Evolutionary conservation across 2,888 invertebrate species (phyloP).

Genomic region (Drosophila tripunctata): DNA sequence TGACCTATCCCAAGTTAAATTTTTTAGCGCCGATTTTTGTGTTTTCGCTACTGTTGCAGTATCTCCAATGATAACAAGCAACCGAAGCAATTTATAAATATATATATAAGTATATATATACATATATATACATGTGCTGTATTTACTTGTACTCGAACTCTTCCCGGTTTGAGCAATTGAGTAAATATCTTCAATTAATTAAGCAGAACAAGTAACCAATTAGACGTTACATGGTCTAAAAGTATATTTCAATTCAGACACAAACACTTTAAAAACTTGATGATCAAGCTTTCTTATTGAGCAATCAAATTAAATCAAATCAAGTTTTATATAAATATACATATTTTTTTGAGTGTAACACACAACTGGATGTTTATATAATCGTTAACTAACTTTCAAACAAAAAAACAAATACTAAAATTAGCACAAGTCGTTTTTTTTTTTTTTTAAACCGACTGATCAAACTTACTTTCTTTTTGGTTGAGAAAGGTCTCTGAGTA

Average conservation of each 20-base stretch:
- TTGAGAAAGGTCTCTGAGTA: constrained; percentile 68
- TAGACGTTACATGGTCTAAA: neutral
- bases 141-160: constrained; percentile 13
- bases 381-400: constrained; percentile 40
- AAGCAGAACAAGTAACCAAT: constrained; percentile 15
- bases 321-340: constrained; percentile 25
- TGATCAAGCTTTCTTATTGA: constrained; percentile 4
- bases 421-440: constrained; percentile 23
- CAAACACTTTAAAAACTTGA: neutral
- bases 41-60: constrained; percentile 28
- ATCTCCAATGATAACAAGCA: constrained; percentile 43
- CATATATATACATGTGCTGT: neutral
- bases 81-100: neutral
- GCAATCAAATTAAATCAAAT: constrained; percentile 26
- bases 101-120: neutral
- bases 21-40: constrained; percentile 3
- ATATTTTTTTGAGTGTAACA: constrained; percentile 17
- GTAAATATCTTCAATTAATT: constrained; percentile 18
- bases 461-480: constrained; percentile 69
- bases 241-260: constrained; percentile 4
- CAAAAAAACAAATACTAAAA: constrained; percentile 12
- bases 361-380: constrained; percentile 47
- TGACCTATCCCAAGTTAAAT: constrained; percentile 49
- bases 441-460: neutral
- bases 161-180: constrained; percentile 12